Evolutionary conservation across 2,888 invertebrate genomes (phyloP).

Genomic region (Netelia melanura): DNA sequence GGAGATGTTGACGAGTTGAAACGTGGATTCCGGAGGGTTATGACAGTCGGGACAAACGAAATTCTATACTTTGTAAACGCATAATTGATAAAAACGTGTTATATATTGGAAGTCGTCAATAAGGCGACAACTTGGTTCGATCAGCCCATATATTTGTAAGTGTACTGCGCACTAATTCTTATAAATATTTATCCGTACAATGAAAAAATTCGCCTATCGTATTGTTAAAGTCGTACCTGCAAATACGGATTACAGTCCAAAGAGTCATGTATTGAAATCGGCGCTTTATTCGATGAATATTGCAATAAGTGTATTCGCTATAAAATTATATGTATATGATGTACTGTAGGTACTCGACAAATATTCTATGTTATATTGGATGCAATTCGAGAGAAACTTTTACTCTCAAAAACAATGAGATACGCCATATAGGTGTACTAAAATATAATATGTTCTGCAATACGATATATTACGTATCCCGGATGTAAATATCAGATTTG

Average conservation of each 20-base stretch:
- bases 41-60: too few relatives aligned
- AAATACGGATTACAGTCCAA: slow-evolving; percentile 38
- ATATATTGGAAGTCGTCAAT: not conserved
- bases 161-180: not conserved
- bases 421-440: not conserved
- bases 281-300: slow-evolving; percentile 57
- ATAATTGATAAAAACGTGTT: not conserved
- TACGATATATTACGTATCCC: slow-evolving; percentile 20
- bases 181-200: not conserved
- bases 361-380: not conserved
- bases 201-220: slow-evolving; percentile 38
- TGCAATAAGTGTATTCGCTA: slow-evolving; percentile 33
- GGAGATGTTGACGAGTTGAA: too few relatives aligned
- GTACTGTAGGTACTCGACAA: not conserved
- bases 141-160: too few relatives aligned
- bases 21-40: too few relatives aligned
- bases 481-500: slow-evolving; percentile 61
- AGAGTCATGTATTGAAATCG: slow-evolving; percentile 34
- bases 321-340: slow-evolving; percentile 21
- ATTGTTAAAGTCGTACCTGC: slow-evolving; percentile 56
- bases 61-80: not conserved
- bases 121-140: too few relatives aligned
- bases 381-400: not conserved
- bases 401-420: not conserved
- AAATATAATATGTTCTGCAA: slow-evolving; percentile 44